phyloP scores from a whole-genome alignment of 2,888 invertebrate species.

The Ennomos erosarius region DNA sequence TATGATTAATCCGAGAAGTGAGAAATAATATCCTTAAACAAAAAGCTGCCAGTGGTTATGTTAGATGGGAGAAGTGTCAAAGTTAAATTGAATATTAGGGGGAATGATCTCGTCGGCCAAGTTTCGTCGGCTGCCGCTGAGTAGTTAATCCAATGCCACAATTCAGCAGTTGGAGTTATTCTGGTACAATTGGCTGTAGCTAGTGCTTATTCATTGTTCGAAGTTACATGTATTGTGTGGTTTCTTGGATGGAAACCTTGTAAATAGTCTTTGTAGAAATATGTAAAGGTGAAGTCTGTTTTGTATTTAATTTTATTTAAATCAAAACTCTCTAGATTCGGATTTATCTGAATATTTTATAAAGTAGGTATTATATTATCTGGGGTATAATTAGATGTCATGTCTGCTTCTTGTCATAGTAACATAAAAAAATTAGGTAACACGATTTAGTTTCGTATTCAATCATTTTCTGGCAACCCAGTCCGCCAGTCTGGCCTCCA shows the following conservation, averaged over 20 bases:
- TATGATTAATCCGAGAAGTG: slow-evolving; percentile 49
- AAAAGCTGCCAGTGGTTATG: slow-evolving; percentile 76
- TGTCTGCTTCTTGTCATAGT: not conserved
- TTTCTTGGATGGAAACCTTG: slow-evolving; percentile 22
- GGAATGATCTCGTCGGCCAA: slow-evolving; percentile 76
- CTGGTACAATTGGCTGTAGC: slow-evolving; percentile 72
- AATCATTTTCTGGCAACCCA: slow-evolving; percentile 1
- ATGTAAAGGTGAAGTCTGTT: no score
- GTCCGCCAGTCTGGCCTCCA: not conserved
- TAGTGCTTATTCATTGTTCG: slow-evolving; percentile 70
- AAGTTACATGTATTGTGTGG: slow-evolving; percentile 44
- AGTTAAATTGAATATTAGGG: slow-evolving; percentile 85
- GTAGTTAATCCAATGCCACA: slow-evolving; percentile 83
- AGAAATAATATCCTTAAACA: slow-evolving; percentile 64
- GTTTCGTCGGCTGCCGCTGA: slow-evolving; percentile 72
- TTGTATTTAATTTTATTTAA: no score
- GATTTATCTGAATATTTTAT: not conserved
- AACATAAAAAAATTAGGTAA: not conserved
- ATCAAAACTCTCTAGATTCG: no score
- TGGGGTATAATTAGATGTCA: no score
- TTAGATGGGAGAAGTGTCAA: slow-evolving; percentile 81
- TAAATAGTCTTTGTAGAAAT: slow-evolving; percentile 8
- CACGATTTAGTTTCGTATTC: not conserved
- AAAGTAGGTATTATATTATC: no score
- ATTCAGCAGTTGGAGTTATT: slow-evolving; percentile 77